These are phyloP conservation scores for Entomobrya proxima DNA, from an alignment of 2,888 invertebrate genomes.

Conservation along the genomic window DNA sequence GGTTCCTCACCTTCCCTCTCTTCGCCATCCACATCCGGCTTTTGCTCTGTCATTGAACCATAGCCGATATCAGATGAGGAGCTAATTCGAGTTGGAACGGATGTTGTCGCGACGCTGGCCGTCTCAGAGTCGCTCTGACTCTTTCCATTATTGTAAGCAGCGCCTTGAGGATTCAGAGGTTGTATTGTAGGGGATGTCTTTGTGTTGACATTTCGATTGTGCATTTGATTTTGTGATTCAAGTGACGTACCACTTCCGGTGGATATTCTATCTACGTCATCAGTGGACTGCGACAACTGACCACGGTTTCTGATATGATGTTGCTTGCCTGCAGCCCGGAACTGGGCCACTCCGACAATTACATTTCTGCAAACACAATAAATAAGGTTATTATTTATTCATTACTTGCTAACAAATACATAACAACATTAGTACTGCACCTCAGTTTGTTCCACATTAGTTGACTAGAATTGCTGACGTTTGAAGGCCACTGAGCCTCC, in stretches of 20 bases:
- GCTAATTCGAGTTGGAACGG: conserved; percentile 73
- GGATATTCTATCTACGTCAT: conserved; percentile 75
- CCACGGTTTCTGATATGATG: conserved; percentile 76
- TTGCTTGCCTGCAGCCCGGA: conserved; percentile 85
- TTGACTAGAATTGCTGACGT: conserved; percentile 86
- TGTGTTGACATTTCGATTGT: conserved; percentile 18
- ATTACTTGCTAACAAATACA: neutral
- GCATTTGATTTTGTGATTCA: conserved; percentile 69
- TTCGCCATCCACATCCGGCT: conserved; percentile 71
- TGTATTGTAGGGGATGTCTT: conserved; percentile 55
- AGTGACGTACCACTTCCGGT: conserved; percentile 73
- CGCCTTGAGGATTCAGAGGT: conserved; percentile 59
- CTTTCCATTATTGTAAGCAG: conserved; percentile 53
- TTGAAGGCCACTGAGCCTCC: conserved; percentile 96
- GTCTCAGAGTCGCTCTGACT: conserved; percentile 70
- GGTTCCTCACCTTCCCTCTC: conserved; percentile 54
- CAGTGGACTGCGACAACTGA: conserved; percentile 72
- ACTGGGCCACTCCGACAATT: conserved; percentile 92
- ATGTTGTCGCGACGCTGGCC: conserved; percentile 57
- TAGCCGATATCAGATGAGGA: conserved; percentile 78
- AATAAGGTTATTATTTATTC: neutral
- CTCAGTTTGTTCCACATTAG: conserved; percentile 95
- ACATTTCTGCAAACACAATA: conserved; percentile 81
- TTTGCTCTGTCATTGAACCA: conserved; percentile 79
- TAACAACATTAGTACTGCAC: conserved; percentile 70